phyloP scores from a whole-genome alignment of 2,113 vertebrate genomes.

The Elachura formosa region DNA sequence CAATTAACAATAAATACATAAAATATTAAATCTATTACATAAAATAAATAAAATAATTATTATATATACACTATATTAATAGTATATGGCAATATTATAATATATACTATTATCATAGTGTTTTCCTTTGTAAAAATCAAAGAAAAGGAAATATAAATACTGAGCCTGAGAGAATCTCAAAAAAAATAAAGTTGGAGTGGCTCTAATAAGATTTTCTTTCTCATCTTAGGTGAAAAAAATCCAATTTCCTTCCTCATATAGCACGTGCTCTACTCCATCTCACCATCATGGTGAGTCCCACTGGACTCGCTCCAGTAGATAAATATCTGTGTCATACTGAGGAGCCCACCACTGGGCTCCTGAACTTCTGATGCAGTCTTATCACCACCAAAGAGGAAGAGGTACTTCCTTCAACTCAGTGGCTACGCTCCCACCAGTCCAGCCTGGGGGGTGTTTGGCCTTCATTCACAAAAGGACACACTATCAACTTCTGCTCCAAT shows the following conservation, averaged over 20 bases:
- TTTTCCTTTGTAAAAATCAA: neutral
- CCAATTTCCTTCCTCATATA: neutral
- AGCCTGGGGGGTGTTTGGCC: rapidly evolving
- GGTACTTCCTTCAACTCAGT: neutral
- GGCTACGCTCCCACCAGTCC: neutral
- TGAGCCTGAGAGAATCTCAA: neutral
- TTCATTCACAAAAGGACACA: neutral
- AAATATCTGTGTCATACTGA: neutral
- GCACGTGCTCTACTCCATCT: neutral
- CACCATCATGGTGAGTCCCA: rapidly evolving
- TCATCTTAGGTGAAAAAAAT: neutral
- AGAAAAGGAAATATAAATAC: neutral
- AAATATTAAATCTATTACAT: neutral
- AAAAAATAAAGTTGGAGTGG: neutral
- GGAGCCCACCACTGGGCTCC: neutral
- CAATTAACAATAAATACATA: neutral
- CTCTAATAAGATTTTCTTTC: neutral
- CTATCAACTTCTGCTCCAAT: neutral
- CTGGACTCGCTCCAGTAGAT: neutral
- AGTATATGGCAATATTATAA: too few species aligned
- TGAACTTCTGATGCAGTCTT: neutral
- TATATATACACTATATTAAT: too few species aligned
- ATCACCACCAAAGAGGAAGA: neutral
- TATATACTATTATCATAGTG: neutral
- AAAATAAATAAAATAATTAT: neutral